phyloP scores from a whole-genome alignment of 2,888 invertebrate species.

The Stenchaetothrips biformis region DNA sequence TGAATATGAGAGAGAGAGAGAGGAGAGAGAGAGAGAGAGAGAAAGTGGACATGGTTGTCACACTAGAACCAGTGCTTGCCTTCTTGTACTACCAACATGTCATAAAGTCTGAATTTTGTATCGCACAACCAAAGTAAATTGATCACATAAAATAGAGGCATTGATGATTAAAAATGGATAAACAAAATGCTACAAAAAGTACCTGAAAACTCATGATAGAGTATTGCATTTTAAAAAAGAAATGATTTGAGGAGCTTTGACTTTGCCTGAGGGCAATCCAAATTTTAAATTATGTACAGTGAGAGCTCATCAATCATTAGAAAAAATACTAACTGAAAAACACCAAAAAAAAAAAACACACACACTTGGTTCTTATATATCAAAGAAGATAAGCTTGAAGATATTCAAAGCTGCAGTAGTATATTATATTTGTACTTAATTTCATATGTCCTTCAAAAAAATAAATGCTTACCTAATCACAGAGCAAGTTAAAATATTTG shows the following conservation, averaged over 20 bases:
- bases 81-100: too few species aligned
- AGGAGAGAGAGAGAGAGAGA: not conserved
- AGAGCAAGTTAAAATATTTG: conserved; percentile 14
- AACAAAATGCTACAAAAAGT: not conserved
- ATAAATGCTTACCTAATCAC: conserved; percentile 23
- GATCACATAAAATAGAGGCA: not conserved
- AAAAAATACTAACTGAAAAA: not conserved
- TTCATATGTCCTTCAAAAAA: not conserved
- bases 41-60: not conserved
- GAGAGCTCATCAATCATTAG: not conserved
- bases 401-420: not conserved
- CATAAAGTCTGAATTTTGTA: not conserved
- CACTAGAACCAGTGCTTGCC: not conserved
- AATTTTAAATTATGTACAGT: not conserved
- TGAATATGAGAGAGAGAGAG: not conserved
- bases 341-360: too few species aligned
- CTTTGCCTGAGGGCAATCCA: not conserved
- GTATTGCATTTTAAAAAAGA: not conserved
- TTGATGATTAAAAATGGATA: not conserved
- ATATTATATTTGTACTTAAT: not conserved
- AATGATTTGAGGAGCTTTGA: not conserved
- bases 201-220: not conserved
- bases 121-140: not conserved
- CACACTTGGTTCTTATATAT: not conserved
- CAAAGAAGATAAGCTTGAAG: not conserved